Percentiles rank a stretch among this genome's conserved stretches.
These are phyloP conservation scores for Poeciliopsis prolifica DNA, from an alignment of 2,113 vertebrate species.

Conservation along the genomic window DNA sequence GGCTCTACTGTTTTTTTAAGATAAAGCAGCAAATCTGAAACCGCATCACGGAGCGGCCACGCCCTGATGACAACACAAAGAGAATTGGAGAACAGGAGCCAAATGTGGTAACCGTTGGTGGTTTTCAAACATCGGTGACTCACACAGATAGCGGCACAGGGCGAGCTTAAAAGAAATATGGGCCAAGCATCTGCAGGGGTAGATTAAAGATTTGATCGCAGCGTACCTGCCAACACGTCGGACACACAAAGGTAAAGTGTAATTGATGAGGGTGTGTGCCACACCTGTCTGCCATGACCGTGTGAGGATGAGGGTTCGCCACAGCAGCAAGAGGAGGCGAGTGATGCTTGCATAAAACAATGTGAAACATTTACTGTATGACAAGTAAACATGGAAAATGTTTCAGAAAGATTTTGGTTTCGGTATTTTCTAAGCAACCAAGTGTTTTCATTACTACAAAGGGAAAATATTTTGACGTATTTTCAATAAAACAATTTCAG, in stretches of 20 bases:
- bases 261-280: conserved; percentile 1
- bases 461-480: neutral
- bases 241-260: too few species aligned
- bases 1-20: neutral
- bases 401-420: neutral
- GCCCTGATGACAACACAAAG: neutral
- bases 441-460: neutral
- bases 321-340: neutral
- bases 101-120: neutral
- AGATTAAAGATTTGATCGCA: neutral
- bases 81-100: conserved; percentile 15
- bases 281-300: conserved; percentile 8
- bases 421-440: too few species aligned
- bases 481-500: neutral
- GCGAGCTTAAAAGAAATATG: conserved; percentile 4
- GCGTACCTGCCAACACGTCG: neutral
- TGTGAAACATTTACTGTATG: neutral
- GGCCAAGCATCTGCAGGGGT: neutral
- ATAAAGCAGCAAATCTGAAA: conserved; percentile 22
- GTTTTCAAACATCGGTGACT: neutral
- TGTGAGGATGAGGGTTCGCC: neutral
- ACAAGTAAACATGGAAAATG: neutral
- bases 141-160: conserved; percentile 9
- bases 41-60: conserved; percentile 6
- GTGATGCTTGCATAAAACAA: too few species aligned